Conservation (phyloP, 2,888 invertebrate genomes). For the Yponomeuta evonymella region DNA sequence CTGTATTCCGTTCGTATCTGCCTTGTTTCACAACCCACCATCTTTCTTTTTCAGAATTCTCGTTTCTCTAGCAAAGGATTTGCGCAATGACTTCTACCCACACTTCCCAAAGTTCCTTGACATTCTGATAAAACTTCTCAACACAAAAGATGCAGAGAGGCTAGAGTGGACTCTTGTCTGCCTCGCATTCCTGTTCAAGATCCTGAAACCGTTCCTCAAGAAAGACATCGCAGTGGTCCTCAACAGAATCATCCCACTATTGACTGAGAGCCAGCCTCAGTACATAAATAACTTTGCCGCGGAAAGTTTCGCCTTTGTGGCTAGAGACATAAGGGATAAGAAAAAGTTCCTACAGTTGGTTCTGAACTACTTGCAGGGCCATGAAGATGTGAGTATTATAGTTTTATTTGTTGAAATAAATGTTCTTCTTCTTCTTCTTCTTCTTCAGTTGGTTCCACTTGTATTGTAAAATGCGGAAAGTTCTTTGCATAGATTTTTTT, state of each 20-base stretch:
- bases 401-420: constrained; percentile 13
- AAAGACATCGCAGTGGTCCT: constrained; percentile 86
- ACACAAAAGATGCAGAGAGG: constrained; percentile 87
- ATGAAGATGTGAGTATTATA: constrained; percentile 79
- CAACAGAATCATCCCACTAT: constrained; percentile 82
- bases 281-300: constrained; percentile 96
- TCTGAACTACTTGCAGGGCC: constrained; percentile 79
- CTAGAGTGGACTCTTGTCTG: constrained; percentile 91
- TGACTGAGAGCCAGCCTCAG: constrained; percentile 85
- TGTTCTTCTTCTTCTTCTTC: no score
- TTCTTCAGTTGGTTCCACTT: not conserved
- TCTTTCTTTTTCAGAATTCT: constrained; percentile 77
- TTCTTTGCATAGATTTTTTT: no score
- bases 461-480: no score
- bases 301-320: constrained; percentile 96
- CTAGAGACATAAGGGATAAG: constrained; percentile 90
- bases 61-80: constrained; percentile 90
- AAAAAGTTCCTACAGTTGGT: constrained; percentile 82
- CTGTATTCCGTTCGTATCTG: no score
- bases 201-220: constrained; percentile 87
- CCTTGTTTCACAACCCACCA: not conserved
- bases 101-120: constrained; percentile 87
- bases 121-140: constrained; percentile 81
- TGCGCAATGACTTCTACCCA: constrained; percentile 92
- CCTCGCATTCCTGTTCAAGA: constrained; percentile 93